These are phyloP conservation scores for Glyphotaelius pellucidus DNA, from an alignment of 2,888 invertebrate species.

Conservation along the genomic window DNA sequence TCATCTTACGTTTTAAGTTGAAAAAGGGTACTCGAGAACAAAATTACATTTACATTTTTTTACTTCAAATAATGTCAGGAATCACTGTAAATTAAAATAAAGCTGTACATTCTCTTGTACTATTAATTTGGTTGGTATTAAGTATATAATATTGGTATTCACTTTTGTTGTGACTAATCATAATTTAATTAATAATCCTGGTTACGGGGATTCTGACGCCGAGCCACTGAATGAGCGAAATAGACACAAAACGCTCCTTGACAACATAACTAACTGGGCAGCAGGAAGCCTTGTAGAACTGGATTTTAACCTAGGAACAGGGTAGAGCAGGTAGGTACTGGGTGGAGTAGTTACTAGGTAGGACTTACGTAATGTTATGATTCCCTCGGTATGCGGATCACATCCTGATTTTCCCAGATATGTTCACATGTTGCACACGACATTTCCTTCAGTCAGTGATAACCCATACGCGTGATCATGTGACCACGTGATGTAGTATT, in stretches of 20 bases:
- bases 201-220: no score
- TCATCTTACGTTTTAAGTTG: no score
- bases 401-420: conserved; percentile 38
- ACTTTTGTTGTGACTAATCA: no score
- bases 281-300: neutral
- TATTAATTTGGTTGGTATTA: no score
- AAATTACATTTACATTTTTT: no score
- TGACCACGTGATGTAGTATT: neutral
- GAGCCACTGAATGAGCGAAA: no score
- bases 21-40: no score
- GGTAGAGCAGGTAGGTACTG: neutral
- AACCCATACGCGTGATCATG: conserved; percentile 23
- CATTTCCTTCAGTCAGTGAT: conserved; percentile 41
- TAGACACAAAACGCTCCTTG: neutral
- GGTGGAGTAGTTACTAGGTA: neutral
- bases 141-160: no score
- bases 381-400: conserved; percentile 28
- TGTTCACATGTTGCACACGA: conserved; percentile 43
- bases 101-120: no score
- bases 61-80: no score
- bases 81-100: no score
- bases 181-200: no score
- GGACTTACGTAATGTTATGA: neutral
- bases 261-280: neutral
- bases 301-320: neutral